Evolutionary conservation across 1,140 invertebrate species (phyloP), one percentile per base, ranked within the genome.

Genomic region (Drosophila watanabei): DNA sequence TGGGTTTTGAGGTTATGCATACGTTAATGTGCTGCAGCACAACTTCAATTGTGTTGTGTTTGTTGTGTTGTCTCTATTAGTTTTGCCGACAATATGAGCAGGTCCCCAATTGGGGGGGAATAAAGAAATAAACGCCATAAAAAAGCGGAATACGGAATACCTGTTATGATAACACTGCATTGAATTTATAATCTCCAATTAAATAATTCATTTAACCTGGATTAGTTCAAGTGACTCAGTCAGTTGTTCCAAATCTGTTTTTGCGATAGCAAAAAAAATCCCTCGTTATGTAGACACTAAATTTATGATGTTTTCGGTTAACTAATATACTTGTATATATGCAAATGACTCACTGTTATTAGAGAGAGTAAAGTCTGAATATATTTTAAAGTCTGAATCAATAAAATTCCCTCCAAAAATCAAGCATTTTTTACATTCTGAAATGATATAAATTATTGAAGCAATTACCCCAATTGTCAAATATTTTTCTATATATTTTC

Each of bases 1-100:
- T 88, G 85, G 78, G 78, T 75, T 81, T 88, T 88, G 85, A 88
- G 85, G 85, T 81, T 88, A 85, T 85, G 81, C 86, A 83, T 75
- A 89, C 70, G 78, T 41, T 68, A 80, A 83, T 83, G 69, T 77
- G 68, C 79, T 70, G 49, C 45, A 33, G 51, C 16, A 35, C 63
- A 46, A 82, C 65, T 80, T 78, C 72, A 89, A 80, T 84, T 89
- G 52, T 56, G 20, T 39, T 37, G 32, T 35, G 30, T 35, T 24
- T 24, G 24, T 24, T 24, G 24, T 24, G 28, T 32, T 33, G 49
- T 39, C 76, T 72, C 60, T 70, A 70, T 68, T 68, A 70, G 66
- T 43, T 56, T 70, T 52, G 61, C 66, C 61, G 61, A 66, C 61
- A 66, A 39, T 39, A 56, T 24, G 52, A 32, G 30, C 28, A 32